Conservation (phyloP, 2,888 invertebrate species). For the Cinara cedri region DNA sequence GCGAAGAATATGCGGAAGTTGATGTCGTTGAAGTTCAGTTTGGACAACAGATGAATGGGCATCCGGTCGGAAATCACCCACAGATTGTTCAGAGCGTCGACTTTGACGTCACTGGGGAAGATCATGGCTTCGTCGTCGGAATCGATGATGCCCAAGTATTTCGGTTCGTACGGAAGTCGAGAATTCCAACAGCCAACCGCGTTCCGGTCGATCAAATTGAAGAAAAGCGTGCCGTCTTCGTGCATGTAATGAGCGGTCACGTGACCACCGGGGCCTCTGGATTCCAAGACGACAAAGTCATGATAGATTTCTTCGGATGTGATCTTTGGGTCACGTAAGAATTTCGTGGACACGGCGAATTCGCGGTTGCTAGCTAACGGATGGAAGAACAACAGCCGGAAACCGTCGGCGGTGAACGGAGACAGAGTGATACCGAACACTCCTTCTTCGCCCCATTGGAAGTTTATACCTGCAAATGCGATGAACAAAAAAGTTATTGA, state of each 20-base stretch:
- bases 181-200: constrained; percentile 84
- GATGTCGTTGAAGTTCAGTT: constrained; percentile 70
- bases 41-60: constrained; percentile 74
- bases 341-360: constrained; percentile 76
- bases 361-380: constrained; percentile 82
- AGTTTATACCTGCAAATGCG: constrained; percentile 67
- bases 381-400: constrained; percentile 75
- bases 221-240: constrained; percentile 74
- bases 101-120: constrained; percentile 81
- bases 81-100: constrained; percentile 73
- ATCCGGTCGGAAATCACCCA: constrained; percentile 80
- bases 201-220: constrained; percentile 78
- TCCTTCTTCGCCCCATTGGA: constrained; percentile 81
- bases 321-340: constrained; percentile 75
- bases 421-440: constrained; percentile 77
- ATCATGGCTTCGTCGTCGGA: constrained; percentile 70
- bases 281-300: constrained; percentile 76
- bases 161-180: constrained; percentile 67
- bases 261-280: constrained; percentile 75
- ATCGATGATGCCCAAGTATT: constrained; percentile 69
- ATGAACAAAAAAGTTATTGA: background rate
- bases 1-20: constrained; percentile 79
- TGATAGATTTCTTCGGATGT: constrained; percentile 74
- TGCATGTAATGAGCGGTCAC: constrained; percentile 78
- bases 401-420: constrained; percentile 64